phyloP scores from a whole-genome alignment of 2,113 vertebrate genomes.

The Myxocyprinus asiaticus region DNA sequence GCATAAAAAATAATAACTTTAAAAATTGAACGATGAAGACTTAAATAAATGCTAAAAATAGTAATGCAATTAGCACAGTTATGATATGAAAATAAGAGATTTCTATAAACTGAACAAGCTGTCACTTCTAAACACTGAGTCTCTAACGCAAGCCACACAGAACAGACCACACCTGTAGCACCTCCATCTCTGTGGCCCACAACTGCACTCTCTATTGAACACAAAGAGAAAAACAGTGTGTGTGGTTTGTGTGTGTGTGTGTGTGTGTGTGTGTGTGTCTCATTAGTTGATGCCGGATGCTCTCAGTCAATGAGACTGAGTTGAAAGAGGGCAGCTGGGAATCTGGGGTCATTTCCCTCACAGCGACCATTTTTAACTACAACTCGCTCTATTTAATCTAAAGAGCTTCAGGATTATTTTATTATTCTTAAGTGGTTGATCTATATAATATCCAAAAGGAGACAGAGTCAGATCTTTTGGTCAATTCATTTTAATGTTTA shows the following conservation, averaged over 20 bases:
- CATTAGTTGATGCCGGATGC: slow-evolving; percentile 36
- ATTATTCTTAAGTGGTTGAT: too few relatives aligned
- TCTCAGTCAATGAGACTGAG: slow-evolving; percentile 18
- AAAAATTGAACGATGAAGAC: not conserved
- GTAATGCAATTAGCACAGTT: not conserved
- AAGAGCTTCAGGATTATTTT: too few relatives aligned
- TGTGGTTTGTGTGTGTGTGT: slow-evolving; percentile 11
- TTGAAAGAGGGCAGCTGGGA: slow-evolving; percentile 26
- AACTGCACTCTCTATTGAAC: not conserved
- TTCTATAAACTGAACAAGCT: slow-evolving; percentile 21
- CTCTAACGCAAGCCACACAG: slow-evolving; percentile 62
- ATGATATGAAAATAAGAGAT: not conserved
- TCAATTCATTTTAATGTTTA: too few relatives aligned
- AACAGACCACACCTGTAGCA: slow-evolving; percentile 63
- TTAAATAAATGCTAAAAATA: not conserved
- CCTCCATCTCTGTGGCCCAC: slow-evolving; percentile 28
- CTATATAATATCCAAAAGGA: too few relatives aligned
- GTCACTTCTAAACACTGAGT: slow-evolving; percentile 66
- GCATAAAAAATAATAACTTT: not conserved
- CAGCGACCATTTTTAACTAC: not conserved
- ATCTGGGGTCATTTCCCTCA: slow-evolving; percentile 6
- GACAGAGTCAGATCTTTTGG: too few relatives aligned
- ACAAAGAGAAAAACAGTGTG: not conserved
- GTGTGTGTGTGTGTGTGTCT: not conserved
- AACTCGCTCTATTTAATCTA: too few relatives aligned